A percentile compares a stretch with the other conserved stretches of the same genome.
These are phyloP conservation scores for Tinamus major DNA, from an alignment of 2,797 vertebrate species.

Conservation along the genomic window DNA sequence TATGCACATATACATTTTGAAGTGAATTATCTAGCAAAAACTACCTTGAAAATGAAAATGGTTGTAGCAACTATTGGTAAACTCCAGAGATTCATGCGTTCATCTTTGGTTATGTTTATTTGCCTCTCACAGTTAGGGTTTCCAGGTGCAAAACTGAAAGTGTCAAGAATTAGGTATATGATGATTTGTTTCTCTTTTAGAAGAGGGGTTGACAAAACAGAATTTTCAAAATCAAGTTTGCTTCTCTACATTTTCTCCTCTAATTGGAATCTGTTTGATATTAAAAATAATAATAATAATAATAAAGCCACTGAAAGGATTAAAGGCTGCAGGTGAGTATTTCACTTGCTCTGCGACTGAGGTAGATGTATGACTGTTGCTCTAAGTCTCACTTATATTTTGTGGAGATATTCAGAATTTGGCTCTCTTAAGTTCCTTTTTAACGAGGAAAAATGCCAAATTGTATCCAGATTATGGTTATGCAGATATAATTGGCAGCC, in stretches of 20 bases:
- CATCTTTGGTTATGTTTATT: background rate
- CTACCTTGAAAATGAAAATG: constrained; percentile 26
- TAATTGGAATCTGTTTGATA: background rate
- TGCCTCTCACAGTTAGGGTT: background rate
- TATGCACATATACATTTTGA: constrained; percentile 7
- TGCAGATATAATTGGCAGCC: background rate
- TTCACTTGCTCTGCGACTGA: background rate
- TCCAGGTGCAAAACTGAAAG: background rate
- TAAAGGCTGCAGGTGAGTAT: background rate
- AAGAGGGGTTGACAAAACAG: background rate
- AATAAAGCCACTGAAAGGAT: background rate
- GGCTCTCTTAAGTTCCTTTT: constrained; percentile 3
- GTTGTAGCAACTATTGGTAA: constrained; percentile 18
- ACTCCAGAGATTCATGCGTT: constrained; percentile 17
- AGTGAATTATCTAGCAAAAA: constrained; percentile 56
- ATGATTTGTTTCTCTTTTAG: background rate
- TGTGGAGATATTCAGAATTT: background rate
- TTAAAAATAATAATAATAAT: background rate
- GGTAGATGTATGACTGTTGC: background rate
- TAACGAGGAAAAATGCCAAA: constrained; percentile 17
- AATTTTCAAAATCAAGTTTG: background rate
- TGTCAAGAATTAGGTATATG: background rate
- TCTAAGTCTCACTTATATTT: background rate
- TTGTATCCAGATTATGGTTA: background rate
- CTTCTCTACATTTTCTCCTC: background rate